Conservation (phyloP, 2,797 vertebrate species). For the Sebastes iracundus region DNA sequence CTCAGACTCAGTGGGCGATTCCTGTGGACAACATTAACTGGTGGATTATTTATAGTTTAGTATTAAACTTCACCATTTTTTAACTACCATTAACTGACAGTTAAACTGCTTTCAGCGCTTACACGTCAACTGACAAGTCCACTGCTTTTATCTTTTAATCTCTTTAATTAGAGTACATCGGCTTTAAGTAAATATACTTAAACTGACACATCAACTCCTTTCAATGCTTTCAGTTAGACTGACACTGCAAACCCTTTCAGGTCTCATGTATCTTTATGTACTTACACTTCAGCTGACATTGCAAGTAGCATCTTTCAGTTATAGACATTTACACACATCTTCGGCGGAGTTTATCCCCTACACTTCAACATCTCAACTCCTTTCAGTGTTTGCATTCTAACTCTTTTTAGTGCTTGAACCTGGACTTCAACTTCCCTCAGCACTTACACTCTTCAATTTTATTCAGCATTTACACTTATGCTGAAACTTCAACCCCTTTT, state of each 20-base stretch:
- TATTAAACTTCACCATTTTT: not conserved
- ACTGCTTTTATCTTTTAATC: not conserved
- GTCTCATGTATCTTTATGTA: not conserved
- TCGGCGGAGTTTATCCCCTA: not conserved
- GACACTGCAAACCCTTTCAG: not conserved
- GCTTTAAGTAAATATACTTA: not conserved
- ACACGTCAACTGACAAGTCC: not conserved
- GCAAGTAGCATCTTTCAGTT: not conserved
- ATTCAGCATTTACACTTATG: not conserved
- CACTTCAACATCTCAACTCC: not conserved
- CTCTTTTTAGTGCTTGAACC: not conserved
- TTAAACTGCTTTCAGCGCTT: not conserved
- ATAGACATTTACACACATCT: no score
- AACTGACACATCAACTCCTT: not conserved
- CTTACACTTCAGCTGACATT: not conserved
- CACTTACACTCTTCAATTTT: not conserved
- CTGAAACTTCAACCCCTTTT: not conserved
- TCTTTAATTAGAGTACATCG: not conserved
- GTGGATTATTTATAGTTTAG: not conserved
- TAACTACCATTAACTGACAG: not conserved
- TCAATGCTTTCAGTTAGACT: not conserved
- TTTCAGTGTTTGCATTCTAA: not conserved
- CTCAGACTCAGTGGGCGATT: conserved; percentile 87
- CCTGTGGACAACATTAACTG: conserved; percentile 71
- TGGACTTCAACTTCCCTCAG: not conserved